phyloP scores from a whole-genome alignment of 2,113 vertebrate species.

The Elanus axillaris region DNA sequence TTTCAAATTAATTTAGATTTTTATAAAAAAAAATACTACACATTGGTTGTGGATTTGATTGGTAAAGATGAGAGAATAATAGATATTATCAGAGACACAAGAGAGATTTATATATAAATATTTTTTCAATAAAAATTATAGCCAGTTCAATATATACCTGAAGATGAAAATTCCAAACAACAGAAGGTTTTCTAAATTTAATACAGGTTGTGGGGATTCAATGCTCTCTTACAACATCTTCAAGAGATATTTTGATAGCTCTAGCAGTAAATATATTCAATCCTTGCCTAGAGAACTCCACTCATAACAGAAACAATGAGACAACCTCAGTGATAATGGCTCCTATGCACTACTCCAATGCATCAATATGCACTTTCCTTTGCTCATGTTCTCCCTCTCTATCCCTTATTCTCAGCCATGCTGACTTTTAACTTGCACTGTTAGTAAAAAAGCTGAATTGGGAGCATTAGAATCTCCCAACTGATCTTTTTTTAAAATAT shows the following conservation, averaged over 20 bases:
- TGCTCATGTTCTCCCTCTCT: background rate
- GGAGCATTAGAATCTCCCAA: slow-evolving; percentile 54
- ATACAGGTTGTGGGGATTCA: background rate
- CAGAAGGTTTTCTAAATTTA: background rate
- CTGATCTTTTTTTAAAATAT: slow-evolving; percentile 63
- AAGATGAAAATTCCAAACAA: background rate
- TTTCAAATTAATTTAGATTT: background rate
- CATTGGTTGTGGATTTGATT: background rate
- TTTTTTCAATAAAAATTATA: background rate
- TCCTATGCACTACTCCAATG: background rate
- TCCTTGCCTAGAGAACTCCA: background rate
- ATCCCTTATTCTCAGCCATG: slow-evolving; percentile 41
- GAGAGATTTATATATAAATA: background rate
- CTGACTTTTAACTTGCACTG: slow-evolving; percentile 51
- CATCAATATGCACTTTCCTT: slow-evolving; percentile 44
- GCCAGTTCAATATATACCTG: background rate
- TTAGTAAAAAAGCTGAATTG: slow-evolving; percentile 50
- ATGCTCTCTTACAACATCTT: background rate
- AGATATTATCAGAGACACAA: background rate
- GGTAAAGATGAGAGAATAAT: background rate
- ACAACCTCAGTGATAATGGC: background rate
- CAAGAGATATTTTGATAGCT: background rate
- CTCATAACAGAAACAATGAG: background rate
- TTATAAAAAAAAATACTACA: background rate
- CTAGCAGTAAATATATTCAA: background rate